Base-by-base conservation (phyloP, 2,888 invertebrate genomes). In the Orthonychiurus folsomi region DNA sequence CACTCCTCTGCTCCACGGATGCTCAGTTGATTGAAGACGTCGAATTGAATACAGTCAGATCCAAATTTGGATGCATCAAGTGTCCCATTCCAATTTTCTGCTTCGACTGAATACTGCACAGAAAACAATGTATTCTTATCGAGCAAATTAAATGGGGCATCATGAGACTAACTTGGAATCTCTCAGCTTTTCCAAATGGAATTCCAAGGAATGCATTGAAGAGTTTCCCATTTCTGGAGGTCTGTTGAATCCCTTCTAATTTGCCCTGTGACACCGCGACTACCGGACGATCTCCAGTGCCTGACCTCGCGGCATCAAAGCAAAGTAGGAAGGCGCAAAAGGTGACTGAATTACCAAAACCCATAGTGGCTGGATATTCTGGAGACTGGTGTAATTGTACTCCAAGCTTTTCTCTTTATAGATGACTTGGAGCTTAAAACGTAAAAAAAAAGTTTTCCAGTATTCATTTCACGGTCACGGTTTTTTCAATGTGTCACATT, bases 1-100 rank as follows among this genome's bases (percentile, higher is more conserved):
- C 69, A 69, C 12, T 66, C 58, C 52, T 65, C 69, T n/a, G 26
- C 18, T 66, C 69, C 50, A 59, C 62, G 15, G 56, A 24, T 28
- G 5, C 21, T 28, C 57, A 28, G 37, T 5, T 37, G 1, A 47
- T 59, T 3, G 57, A 28, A 18, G n/a, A 62, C 28, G 25, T 65
- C 65, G 20, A 65, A 62, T 54, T 69, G 69, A 12, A 61, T 37
- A 52, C 69, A 69, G 12, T 61, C 59, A 15, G 61, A 24, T 23
- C 62, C 63, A 50, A 62, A 66, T 1, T 64, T 47, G 2, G 62
- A 61, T 1, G 64, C 66, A 47, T 69, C 63, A 25, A 47, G 27
- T 24, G 56, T 20, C 2, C 62, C 65, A 26, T 62, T 56, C 69
- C 69, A 69, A 9, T 15, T 15, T 9, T 37, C 37, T 9, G 37